Percentiles rank a stretch among this genome's conserved stretches.
Conservation (phyloP, 1,140 invertebrate genomes). For the Melanaphis sacchari region DNA sequence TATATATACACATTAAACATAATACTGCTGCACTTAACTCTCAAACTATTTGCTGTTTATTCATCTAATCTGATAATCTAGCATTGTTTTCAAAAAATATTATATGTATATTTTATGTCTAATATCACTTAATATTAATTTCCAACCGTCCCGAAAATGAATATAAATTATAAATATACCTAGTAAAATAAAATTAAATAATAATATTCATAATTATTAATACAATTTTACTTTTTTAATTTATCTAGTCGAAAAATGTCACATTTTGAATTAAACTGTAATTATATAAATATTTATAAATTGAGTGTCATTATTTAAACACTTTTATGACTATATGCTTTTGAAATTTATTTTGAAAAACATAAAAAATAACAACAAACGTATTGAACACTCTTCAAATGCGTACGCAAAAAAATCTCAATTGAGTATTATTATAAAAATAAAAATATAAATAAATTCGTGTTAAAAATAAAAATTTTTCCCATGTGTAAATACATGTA, state of each 20-base stretch:
- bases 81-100: not conserved
- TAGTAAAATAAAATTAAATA: not conserved
- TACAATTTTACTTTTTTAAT: not conserved
- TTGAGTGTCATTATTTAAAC: too few relatives aligned
- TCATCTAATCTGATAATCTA: not conserved
- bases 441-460: not conserved
- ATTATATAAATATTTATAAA: too few relatives aligned
- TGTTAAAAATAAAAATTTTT: not conserved
- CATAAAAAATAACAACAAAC: not conserved
- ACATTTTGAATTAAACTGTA: not conserved
- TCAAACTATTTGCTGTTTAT: not conserved
- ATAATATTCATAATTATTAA: not conserved
- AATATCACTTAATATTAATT: not conserved
- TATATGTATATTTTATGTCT: not conserved
- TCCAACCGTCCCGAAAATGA: not conserved
- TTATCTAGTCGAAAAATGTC: not conserved
- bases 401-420: not conserved
- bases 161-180: not conserved
- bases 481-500: not conserved
- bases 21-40: not conserved
- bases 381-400: not conserved
- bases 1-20: not conserved
- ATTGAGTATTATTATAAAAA: too few relatives aligned
- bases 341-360: not conserved
- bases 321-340: too few relatives aligned